Percentiles rank a stretch among this genome's conserved stretches.
Evolutionary conservation across 2,888 invertebrate genomes (phyloP).

Genomic region (Liodrosophila aerea): DNA sequence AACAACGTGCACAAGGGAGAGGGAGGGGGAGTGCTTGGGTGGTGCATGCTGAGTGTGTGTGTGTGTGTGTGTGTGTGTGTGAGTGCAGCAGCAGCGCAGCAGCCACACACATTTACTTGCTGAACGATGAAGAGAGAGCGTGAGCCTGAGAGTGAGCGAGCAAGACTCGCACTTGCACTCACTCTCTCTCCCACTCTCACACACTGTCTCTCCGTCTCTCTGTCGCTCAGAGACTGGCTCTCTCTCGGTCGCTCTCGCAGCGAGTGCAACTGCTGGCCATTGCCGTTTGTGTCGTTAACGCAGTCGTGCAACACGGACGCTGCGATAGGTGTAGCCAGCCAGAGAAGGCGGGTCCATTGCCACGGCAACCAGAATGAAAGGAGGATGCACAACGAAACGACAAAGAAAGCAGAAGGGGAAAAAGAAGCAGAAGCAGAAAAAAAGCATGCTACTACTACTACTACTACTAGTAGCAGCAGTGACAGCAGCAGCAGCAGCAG

Average conservation of each 20-base stretch:
- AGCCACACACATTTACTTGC: background rate
- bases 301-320: conserved; percentile 61
- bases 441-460: too few relatives aligned
- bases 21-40: background rate
- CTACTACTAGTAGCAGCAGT: too few relatives aligned
- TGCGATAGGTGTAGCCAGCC: conserved; percentile 77
- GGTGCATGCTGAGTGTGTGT: background rate
- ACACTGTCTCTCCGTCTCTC: background rate
- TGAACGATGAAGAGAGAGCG: background rate
- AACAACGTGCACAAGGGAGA: conserved; percentile 24
- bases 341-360: conserved; percentile 81
- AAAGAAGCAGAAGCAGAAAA: conserved; percentile 10
- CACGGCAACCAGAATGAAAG: conserved; percentile 64
- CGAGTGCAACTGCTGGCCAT: conserved; percentile 30
- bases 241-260: conserved; percentile 26
- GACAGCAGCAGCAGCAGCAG: conserved; percentile 21
- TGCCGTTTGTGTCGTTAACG: conserved; percentile 37
- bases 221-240: conserved; percentile 24
- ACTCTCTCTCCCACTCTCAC: background rate
- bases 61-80: background rate
- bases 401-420: conserved; percentile 11
- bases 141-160: background rate
- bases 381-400: conserved; percentile 56
- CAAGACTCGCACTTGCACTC: background rate
- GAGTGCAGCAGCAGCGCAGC: background rate